These are phyloP conservation scores for Tyria jacobaeae DNA, from an alignment of 2,888 invertebrate species.

Conservation along the genomic window DNA sequence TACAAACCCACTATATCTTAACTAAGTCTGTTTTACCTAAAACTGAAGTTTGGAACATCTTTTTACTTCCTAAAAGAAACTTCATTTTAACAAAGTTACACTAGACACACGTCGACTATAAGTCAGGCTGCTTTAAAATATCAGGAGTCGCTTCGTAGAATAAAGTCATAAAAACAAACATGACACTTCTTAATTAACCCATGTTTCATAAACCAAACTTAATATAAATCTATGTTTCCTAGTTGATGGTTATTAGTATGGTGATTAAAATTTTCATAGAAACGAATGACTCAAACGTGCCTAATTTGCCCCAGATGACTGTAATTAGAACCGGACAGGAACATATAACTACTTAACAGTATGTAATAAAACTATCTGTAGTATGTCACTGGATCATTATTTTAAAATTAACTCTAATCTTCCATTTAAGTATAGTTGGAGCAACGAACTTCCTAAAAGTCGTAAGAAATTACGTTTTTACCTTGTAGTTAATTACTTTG, in stretches of 20 bases:
- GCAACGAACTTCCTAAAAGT: conserved; percentile 77
- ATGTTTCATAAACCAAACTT: not conserved
- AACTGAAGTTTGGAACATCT: too few relatives aligned
- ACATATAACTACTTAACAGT: conserved; percentile 7
- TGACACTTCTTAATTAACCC: conserved; percentile 11
- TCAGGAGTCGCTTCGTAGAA: conserved; percentile 4
- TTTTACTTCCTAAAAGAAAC: not conserved
- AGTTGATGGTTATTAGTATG: conserved; percentile 24
- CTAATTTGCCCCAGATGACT: conserved; percentile 10
- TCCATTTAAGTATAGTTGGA: conserved; percentile 63
- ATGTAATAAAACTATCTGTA: conserved; percentile 13
- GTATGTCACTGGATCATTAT: conserved; percentile 75
- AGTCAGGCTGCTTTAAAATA: not conserved
- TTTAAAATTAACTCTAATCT: conserved; percentile 80
- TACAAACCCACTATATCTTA: too few relatives aligned
- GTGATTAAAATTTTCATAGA: conserved; percentile 13
- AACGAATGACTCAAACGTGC: conserved; percentile 17
- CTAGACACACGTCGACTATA: too few relatives aligned
- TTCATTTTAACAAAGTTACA: not conserved
- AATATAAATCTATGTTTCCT: conserved; percentile 1
- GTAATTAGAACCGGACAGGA: conserved; percentile 25
- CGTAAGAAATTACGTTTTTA: conserved; percentile 61
- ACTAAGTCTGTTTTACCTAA: too few relatives aligned
- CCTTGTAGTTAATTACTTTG: conserved; percentile 71
- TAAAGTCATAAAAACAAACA: conserved; percentile 7